A percentile compares a stretch with the other conserved stretches of the same genome.
Conservation (phyloP, 2,888 invertebrate species). For the Oscheius sp. region DNA sequence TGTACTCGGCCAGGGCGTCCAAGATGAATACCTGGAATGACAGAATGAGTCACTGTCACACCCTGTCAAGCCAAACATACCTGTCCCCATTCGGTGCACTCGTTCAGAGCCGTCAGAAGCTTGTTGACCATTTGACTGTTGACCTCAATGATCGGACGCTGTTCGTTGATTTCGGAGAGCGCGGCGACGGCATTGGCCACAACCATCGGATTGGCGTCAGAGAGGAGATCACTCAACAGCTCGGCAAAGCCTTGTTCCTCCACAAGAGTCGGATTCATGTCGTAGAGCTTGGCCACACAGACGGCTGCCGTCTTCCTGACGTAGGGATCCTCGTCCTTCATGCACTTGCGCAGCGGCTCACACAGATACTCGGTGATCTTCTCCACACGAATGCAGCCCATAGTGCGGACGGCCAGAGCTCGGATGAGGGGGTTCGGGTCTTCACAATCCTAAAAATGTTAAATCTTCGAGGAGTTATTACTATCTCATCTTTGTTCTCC, state of each 20-base stretch:
- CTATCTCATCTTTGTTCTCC: too few species aligned
- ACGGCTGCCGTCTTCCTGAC: slow-evolving; percentile 99
- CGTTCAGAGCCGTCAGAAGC: slow-evolving; percentile 94
- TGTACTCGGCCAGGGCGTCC: slow-evolving; percentile 92
- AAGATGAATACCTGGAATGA: slow-evolving; percentile 82
- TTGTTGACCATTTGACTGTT: slow-evolving; percentile 98
- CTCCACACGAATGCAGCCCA: slow-evolving; percentile 99
- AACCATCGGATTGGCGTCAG: slow-evolving; percentile 99
- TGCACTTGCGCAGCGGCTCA: slow-evolving; percentile 88
- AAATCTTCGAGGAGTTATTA: too few species aligned
- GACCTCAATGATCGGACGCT: slow-evolving; percentile 89
- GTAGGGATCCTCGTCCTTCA: slow-evolving; percentile 92
- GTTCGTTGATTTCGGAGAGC: slow-evolving; percentile 96
- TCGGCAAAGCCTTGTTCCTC: slow-evolving; percentile 90
- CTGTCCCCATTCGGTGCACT: slow-evolving; percentile 86
- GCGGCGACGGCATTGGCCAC: slow-evolving; percentile 99
- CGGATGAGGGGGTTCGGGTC: slow-evolving; percentile 98
- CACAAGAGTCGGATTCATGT: slow-evolving; percentile 84
- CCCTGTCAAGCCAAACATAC: slow-evolving; percentile 35
- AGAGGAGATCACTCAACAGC: slow-evolving; percentile 92
- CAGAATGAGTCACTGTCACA: neutral
- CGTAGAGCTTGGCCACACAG: slow-evolving; percentile 97
- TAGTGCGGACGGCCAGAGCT: slow-evolving; percentile 96
- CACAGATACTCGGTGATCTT: slow-evolving; percentile 99
- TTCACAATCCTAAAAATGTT: slow-evolving; percentile 87